Evolutionary conservation across 1,140 invertebrate species (phyloP).

Genomic region (Chymomyza costata): DNA sequence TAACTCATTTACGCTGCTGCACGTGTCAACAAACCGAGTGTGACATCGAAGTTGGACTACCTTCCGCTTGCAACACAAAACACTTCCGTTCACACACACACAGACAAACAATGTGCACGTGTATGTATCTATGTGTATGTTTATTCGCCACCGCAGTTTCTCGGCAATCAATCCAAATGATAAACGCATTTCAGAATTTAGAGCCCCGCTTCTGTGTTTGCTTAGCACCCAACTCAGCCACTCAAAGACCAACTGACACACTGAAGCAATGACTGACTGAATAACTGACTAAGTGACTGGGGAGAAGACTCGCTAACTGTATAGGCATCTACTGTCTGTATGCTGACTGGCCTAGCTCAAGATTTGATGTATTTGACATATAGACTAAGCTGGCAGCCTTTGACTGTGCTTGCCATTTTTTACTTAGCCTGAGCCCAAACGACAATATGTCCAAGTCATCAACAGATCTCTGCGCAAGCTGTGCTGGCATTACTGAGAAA

Average conservation of each 20-base stretch:
- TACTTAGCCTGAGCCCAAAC: conserved; percentile 30
- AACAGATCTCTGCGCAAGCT: conserved; percentile 18
- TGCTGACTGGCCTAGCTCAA: conserved; percentile 23
- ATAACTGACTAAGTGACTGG: no score
- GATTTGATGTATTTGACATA: conserved; percentile 67
- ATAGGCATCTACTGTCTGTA: no score
- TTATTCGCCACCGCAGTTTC: no score
- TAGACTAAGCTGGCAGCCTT: conserved; percentile 39
- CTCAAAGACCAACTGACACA: no score
- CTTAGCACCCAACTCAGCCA: no score
- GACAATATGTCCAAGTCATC: conserved; percentile 58
- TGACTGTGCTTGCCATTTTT: conserved; percentile 43
- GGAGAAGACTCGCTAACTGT: no score
- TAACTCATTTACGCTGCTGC: conserved; percentile 52
- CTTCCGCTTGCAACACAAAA: conserved; percentile 42
- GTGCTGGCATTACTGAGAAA: conserved; percentile 35
- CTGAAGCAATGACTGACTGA: no score
- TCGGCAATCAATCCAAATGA: conserved; percentile 66
- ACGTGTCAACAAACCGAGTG: conserved; percentile 51
- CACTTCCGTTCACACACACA: conserved; percentile 30
- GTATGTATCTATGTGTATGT: no score
- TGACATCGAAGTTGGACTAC: conserved; percentile 46
- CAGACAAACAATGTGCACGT: conserved; percentile 6
- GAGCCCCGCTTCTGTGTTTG: conserved; percentile 25
- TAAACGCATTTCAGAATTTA: conserved; percentile 60